Conservation (phyloP, 2,113 vertebrate species). For the Toxotes jaculatrix region DNA sequence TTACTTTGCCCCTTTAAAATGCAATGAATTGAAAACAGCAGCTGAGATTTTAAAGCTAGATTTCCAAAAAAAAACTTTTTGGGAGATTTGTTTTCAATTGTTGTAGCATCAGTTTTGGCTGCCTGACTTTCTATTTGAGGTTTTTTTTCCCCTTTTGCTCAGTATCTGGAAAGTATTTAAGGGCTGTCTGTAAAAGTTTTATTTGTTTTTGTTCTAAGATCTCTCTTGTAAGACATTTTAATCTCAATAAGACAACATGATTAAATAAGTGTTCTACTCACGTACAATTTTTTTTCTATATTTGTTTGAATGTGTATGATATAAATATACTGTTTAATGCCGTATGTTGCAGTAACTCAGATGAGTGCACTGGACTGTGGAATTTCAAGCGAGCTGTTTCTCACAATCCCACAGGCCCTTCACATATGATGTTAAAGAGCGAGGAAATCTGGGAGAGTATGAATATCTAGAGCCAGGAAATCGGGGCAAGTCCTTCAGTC, state of each 20-base stretch:
- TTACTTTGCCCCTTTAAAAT: not conserved
- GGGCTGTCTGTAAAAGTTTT: not conserved
- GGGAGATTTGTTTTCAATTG: not conserved
- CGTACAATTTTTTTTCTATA: not conserved
- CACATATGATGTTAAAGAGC: conserved; percentile 63
- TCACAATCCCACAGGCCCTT: conserved; percentile 39
- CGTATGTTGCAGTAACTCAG: conserved; percentile 29
- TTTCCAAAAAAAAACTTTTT: not conserved
- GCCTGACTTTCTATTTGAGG: not conserved
- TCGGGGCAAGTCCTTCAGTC: not conserved
- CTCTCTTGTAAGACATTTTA: not conserved
- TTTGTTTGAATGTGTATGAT: not conserved
- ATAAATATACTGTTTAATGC: not conserved
- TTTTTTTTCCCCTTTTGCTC: not conserved
- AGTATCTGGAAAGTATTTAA: not conserved
- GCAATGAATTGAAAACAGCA: not conserved
- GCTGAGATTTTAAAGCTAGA: not conserved
- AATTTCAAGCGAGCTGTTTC: conserved; percentile 38
- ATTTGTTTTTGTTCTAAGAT: not conserved
- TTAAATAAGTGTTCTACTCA: not conserved
- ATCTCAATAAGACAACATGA: not conserved
- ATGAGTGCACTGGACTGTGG: conserved; percentile 24
- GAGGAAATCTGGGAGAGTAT: conserved; percentile 24
- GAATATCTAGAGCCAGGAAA: conserved; percentile 2
- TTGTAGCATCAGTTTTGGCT: not conserved